phyloP scores from a whole-genome alignment of 2,888 invertebrate genomes.

The Tipula unca region DNA sequence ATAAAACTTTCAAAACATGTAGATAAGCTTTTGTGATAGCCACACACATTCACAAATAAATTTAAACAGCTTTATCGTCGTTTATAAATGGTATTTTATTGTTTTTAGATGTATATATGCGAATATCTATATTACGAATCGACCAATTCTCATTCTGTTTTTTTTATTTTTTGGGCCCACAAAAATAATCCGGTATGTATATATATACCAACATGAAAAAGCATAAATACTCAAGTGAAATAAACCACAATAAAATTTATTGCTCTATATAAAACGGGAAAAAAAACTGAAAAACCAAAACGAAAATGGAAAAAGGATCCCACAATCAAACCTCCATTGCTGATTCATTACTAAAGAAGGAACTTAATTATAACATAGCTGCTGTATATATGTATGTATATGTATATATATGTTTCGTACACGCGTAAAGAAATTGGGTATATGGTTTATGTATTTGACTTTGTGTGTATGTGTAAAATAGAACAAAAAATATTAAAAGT shows the following conservation, averaged over 20 bases:
- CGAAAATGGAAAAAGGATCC: neutral
- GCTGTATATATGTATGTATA: neutral
- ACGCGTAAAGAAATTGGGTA: neutral
- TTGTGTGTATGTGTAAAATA: neutral
- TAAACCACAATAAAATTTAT: neutral
- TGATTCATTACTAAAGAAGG: neutral
- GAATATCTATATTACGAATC: neutral
- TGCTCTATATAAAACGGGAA: neutral
- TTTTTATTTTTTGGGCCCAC: neutral
- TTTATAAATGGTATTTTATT: neutral
- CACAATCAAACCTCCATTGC: neutral
- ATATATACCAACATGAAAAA: neutral
- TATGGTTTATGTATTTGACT: neutral
- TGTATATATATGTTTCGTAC: neutral
- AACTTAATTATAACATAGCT: neutral
- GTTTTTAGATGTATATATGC: neutral
- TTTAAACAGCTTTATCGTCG: neutral
- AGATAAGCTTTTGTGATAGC: neutral
- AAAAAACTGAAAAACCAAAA: neutral
- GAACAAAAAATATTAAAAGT: neutral
- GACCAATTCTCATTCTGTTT: neutral
- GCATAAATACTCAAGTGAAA: slow-evolving; percentile 2
- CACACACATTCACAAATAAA: neutral
- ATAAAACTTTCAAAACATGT: neutral
- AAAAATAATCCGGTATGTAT: neutral